Evolutionary conservation across 2,888 invertebrate genomes (phyloP).

Genomic region (Autographa pulchrina): DNA sequence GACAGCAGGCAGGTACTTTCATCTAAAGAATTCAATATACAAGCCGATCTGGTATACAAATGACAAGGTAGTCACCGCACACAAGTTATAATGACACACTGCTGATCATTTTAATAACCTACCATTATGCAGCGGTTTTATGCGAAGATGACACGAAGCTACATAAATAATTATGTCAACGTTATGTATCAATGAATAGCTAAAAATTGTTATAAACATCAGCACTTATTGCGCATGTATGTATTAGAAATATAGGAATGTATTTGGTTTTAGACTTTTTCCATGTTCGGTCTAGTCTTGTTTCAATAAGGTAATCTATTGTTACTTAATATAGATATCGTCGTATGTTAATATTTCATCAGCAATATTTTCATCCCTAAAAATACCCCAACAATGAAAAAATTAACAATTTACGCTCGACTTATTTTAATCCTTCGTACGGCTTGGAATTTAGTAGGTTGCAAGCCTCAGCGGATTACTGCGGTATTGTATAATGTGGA

Average conservation of each 20-base stretch:
- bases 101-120: neutral
- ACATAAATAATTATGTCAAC: neutral
- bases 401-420: slow-evolving; percentile 32
- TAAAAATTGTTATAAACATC: too few relatives aligned
- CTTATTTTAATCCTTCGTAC: slow-evolving; percentile 47
- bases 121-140: neutral
- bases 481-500: slow-evolving; percentile 45
- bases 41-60: neutral
- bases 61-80: neutral
- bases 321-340: slow-evolving; percentile 19
- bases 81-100: neutral
- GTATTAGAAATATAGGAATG: too few relatives aligned
- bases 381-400: slow-evolving; percentile 5
- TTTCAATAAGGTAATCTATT: neutral
- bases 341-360: neutral
- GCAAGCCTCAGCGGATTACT: slow-evolving; percentile 54
- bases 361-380: neutral
- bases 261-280: too few relatives aligned
- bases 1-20: slow-evolving; percentile 1
- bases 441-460: slow-evolving; percentile 41
- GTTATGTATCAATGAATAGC: neutral
- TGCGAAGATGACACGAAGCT: neutral
- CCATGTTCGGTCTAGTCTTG: too few relatives aligned
- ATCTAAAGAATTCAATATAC: slow-evolving; percentile 1
- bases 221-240: too few relatives aligned